Base-by-base conservation (phyloP, 2,797 vertebrate species). In the Champsocephalus esox region DNA sequence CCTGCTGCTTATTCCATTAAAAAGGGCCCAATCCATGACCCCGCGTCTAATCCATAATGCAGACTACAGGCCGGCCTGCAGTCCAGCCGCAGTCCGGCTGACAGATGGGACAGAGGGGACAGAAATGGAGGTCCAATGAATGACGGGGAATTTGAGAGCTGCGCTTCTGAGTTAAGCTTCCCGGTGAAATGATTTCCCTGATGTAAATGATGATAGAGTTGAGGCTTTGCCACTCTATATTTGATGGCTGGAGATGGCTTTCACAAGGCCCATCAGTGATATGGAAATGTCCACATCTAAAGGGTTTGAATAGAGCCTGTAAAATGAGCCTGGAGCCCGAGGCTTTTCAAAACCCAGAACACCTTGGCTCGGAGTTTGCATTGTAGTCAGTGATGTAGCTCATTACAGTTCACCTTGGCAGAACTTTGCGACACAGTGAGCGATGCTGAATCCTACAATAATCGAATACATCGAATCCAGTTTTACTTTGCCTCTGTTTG, bases 1-100 rank as follows among this genome's bases (percentile, higher is more conserved):
- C 88, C 89, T 86, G 89, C 89, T 89, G 88, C 86, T 93, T 93
- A 94, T 94, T 94, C 89, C 91, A 93, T 95, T 93, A 95, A 87
- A 88, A 89, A 81, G 84, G 34, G 82, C 84, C 90, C 89, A 88
- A 92, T 89, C 89, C 88, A 71, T 87, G 89, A 93, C 92, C 90
- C 81, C 62, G 10, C 21, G 51, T 88, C 86, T 91, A 88, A 91
- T 90, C 88, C 83, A 86, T 91, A 91, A 88, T 74, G 87, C 69
- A 88, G 88, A 84, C 88, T 78, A 81, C 69, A 75, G 75, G 64
- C 72, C 24, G 32, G 80, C 52, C 46, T 79, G 43, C 55, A 50
- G 81, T 74, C 82, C 81, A 73, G 9, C 66, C 64, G 51, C 70
- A n/a, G 83, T 83, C 77, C 85, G 62, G 68, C 82, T 92, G 93